A percentile compares a stretch with the other conserved stretches of the same genome.
Evolutionary conservation across 2,113 vertebrate species (phyloP).

Genomic region (Acrocephalus arundinaceus): DNA sequence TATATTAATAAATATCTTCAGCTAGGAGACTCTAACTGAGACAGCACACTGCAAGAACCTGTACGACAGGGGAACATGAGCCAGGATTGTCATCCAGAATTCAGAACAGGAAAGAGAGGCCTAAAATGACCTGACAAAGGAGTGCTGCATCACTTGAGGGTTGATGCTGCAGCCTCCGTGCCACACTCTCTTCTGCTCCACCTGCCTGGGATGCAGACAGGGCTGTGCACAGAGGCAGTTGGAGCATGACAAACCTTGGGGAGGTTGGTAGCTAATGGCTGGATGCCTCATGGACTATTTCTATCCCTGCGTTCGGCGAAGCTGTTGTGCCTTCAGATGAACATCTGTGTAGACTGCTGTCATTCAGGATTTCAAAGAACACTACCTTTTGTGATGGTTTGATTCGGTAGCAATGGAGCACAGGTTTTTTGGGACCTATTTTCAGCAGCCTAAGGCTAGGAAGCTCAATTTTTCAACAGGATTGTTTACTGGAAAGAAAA

Average conservation of each 20-base stretch:
- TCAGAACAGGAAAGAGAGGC: background rate
- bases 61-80: background rate
- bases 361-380: slow-evolving; percentile 36
- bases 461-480: slow-evolving; percentile 33
- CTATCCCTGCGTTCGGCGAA: background rate
- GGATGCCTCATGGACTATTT: background rate
- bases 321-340: background rate
- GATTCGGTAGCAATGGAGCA: background rate
- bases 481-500: slow-evolving; percentile 49
- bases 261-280: background rate
- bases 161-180: background rate
- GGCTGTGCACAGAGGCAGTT: background rate
- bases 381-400: slow-evolving; percentile 11
- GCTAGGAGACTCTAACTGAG: background rate
- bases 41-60: background rate
- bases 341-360: slow-evolving; percentile 48
- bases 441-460: slow-evolving; percentile 45
- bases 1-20: slow-evolving; percentile 1
- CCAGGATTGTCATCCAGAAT: background rate
- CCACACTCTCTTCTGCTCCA: background rate
- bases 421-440: background rate
- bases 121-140: background rate
- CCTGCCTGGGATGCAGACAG: background rate
- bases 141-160: background rate
- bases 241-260: rapidly evolving